A percentile compares a stretch with the other conserved stretches of the same genome.
phyloP scores from a whole-genome alignment of 2,888 invertebrate species.

The Pachliopta kotzebuea region DNA sequence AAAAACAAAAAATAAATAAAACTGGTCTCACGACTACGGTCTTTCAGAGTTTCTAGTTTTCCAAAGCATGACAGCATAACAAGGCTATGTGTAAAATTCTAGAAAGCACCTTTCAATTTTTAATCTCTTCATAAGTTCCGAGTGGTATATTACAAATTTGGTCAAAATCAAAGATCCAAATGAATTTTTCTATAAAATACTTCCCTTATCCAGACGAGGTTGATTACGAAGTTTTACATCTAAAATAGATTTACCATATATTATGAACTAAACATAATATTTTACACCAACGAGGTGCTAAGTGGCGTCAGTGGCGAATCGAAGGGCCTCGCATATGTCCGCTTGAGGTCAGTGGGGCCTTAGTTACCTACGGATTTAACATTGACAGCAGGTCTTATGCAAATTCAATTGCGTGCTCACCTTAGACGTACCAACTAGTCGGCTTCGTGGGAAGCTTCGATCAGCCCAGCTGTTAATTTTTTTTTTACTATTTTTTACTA shows the following conservation, averaged over 20 bases:
- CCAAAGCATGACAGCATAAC: no score
- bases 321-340: slow-evolving; percentile 63
- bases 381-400: slow-evolving; percentile 72
- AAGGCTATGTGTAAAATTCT: no score
- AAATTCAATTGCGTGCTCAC: slow-evolving; percentile 60
- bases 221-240: neutral
- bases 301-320: slow-evolving; percentile 62
- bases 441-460: slow-evolving; percentile 30
- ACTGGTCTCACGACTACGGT: no score
- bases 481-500: no score
- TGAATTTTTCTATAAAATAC: neutral
- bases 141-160: no score
- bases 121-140: neutral
- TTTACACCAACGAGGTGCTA: slow-evolving; percentile 31
- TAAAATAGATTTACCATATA: neutral
- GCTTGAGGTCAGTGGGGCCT: slow-evolving; percentile 66
- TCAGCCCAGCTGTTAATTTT: neutral
- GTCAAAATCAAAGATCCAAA: no score
- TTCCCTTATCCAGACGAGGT: neutral
- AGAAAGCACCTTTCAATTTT: no score
- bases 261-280: slow-evolving; percentile 18
- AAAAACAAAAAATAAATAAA: no score
- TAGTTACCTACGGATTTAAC: slow-evolving; percentile 59
- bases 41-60: no score
- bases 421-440: slow-evolving; percentile 41